Evolutionary conservation across 2,888 invertebrate genomes (phyloP).

Genomic region (Uropetala carovei): DNA sequence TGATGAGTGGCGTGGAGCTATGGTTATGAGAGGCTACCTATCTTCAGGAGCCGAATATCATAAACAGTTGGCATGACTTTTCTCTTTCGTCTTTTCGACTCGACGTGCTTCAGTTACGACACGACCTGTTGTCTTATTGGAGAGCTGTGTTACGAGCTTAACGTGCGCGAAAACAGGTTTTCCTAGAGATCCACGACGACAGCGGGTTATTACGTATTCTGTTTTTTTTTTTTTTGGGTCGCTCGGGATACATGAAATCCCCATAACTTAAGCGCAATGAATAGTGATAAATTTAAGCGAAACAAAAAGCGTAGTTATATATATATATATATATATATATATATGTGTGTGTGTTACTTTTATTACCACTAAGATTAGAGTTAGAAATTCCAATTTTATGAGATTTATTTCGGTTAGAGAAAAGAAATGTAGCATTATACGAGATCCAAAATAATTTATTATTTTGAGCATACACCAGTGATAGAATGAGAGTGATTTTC

Average conservation of each 20-base stretch:
- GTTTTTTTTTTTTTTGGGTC: not conserved
- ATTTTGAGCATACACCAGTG: no score
- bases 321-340: no score
- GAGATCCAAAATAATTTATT: no score
- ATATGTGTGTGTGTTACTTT: no score
- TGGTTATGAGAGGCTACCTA: constrained; percentile 54
- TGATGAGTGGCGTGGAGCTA: not conserved
- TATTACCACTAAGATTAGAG: no score
- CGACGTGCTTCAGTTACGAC: not conserved
- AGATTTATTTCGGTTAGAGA: no score
- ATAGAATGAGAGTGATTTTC: no score
- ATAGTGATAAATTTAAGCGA: no score
- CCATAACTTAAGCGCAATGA: not conserved
- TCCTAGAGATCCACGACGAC: not conserved
- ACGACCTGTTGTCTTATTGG: not conserved
- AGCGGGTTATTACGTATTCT: not conserved
- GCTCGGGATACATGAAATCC: not conserved
- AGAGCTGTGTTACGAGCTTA: not conserved
- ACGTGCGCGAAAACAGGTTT: constrained; percentile 17
- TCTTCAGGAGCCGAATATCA: constrained; percentile 44
- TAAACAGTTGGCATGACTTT: constrained; percentile 57
- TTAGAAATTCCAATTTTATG: no score
- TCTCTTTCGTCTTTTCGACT: not conserved
- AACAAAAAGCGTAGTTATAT: no score
- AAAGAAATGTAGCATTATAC: no score